phyloP scores from a whole-genome alignment of 2,888 invertebrate genomes.

The Drosophila affinis region DNA sequence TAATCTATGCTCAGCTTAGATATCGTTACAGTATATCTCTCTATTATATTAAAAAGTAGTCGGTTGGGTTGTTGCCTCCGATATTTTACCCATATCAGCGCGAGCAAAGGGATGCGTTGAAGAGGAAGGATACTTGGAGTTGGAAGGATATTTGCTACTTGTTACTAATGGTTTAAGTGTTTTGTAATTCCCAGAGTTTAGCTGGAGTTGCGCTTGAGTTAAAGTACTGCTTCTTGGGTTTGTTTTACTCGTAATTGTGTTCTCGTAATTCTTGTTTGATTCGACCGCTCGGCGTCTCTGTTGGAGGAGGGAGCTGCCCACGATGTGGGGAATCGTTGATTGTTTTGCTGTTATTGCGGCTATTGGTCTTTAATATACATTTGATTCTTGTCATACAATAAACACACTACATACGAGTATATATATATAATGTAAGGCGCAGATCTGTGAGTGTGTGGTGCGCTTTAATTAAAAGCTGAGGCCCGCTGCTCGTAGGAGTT shows the following conservation, averaged over 20 bases:
- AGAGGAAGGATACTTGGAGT: no score
- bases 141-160: no score
- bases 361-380: constrained; percentile 53
- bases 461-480: constrained; percentile 67
- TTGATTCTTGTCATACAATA: constrained; percentile 49
- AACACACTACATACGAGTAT: constrained; percentile 5
- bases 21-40: no score
- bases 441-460: constrained; percentile 33
- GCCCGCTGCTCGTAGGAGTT: constrained; percentile 67
- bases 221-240: neutral
- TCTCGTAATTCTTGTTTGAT: constrained; percentile 28
- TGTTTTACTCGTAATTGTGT: constrained; percentile 28
- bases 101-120: no score
- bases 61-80: no score
- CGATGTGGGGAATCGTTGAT: constrained; percentile 48
- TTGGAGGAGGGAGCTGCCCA: constrained; percentile 46
- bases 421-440: neutral
- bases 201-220: neutral
- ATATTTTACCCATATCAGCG: no score
- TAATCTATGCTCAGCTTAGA: no score
- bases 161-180: no score
- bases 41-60: no score
- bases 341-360: constrained; percentile 52
- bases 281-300: constrained; percentile 20
- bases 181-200: neutral